Evolutionary conservation across 2,113 vertebrate species (phyloP).

Genomic region (Charina bottae): DNA sequence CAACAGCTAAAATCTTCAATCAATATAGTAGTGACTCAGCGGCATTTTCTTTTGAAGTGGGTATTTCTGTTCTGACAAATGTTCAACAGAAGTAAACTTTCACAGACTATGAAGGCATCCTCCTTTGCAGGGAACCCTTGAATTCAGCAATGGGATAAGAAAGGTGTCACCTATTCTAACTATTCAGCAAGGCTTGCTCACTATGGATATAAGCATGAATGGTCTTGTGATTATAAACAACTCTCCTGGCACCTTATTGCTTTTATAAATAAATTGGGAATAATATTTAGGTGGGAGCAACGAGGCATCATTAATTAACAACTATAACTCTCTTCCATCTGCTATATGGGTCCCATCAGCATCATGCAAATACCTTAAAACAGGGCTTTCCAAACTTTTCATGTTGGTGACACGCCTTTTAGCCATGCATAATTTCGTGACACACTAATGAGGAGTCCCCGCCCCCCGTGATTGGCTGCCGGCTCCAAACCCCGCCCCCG

Average conservation of each 20-base stretch:
- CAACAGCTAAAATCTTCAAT: neutral
- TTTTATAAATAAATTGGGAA: constrained; percentile 27
- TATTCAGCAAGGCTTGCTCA: neutral
- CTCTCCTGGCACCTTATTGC: neutral
- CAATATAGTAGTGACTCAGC: neutral
- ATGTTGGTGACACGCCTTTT: too few relatives aligned
- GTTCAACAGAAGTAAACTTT: neutral
- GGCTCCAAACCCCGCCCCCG: too few relatives aligned
- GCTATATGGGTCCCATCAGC: constrained; percentile 32
- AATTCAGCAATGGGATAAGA: neutral
- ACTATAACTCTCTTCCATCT: constrained; percentile 42
- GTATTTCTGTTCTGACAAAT: constrained; percentile 1
- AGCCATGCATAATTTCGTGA: too few relatives aligned
- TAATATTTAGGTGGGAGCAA: constrained; percentile 30
- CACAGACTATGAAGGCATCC: neutral
- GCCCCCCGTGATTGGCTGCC: too few relatives aligned
- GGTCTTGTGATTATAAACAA: neutral
- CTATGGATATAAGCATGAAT: constrained; percentile 9
- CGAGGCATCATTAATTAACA: constrained; percentile 50
- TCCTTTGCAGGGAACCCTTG: neutral
- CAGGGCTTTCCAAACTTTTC: too few relatives aligned
- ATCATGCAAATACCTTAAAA: too few relatives aligned
- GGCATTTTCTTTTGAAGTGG: neutral
- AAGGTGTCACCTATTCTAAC: neutral
- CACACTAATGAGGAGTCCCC: too few relatives aligned